These are phyloP conservation scores for Procambarus virginalis DNA, from an alignment of 1,140 invertebrate species.

Conservation along the genomic window DNA sequence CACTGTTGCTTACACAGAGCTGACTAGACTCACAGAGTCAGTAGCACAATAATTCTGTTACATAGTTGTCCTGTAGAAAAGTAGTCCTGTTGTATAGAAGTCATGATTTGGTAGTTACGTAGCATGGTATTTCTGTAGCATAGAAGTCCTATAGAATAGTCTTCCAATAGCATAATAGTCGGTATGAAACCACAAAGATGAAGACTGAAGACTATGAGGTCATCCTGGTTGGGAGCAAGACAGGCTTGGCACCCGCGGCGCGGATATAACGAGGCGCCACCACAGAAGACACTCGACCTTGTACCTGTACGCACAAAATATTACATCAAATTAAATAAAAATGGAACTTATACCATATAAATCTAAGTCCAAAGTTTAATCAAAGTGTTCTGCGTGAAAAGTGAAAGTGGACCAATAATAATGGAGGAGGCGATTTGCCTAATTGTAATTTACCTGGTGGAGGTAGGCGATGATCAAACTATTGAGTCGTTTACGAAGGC, in stretches of 20 bases:
- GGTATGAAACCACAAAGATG: no score
- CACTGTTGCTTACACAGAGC: no score
- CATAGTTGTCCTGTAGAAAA: no score
- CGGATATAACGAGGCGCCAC: slow-evolving; percentile 14
- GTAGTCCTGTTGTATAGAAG: no score
- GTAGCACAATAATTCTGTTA: no score
- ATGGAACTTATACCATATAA: not conserved
- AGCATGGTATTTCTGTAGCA: no score
- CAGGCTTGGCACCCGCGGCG: slow-evolving; percentile 20
- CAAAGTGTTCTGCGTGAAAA: no score
- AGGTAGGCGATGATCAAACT: slow-evolving; percentile 33
- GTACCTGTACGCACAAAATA: not conserved
- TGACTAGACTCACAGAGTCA: no score
- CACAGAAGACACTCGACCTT: slow-evolving; percentile 3
- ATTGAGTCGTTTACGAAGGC: slow-evolving; percentile 40
- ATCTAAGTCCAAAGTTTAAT: not conserved
- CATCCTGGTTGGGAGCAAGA: not conserved
- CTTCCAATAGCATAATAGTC: no score
- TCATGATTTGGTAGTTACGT: no score
- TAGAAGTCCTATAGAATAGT: no score
- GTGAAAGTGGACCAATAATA: no score
- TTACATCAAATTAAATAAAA: not conserved
- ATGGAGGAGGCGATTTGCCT: not conserved
- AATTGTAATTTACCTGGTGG: slow-evolving; percentile 6
- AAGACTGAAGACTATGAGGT: not conserved